Evolutionary conservation across 2,797 vertebrate genomes (phyloP).

Genomic region (Selene dorsalis): DNA sequence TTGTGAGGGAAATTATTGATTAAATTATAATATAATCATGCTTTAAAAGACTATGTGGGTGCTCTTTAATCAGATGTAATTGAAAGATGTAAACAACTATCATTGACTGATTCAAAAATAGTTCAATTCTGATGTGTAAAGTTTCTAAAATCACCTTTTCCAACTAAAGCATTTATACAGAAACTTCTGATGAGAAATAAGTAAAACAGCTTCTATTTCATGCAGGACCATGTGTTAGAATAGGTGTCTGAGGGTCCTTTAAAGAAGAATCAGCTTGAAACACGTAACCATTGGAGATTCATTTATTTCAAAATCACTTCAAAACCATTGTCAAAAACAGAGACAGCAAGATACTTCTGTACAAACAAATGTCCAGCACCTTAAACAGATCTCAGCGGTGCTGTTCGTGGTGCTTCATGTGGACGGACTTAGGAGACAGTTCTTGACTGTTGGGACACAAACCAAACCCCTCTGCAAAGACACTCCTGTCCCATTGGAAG

Average conservation of each 20-base stretch:
- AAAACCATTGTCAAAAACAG: slow-evolving; percentile 61
- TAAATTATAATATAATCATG: neutral
- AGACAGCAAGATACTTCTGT: slow-evolving; percentile 69
- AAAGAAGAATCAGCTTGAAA: slow-evolving; percentile 22
- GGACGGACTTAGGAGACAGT: slow-evolving; percentile 58
- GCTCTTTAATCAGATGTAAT: slow-evolving; percentile 5
- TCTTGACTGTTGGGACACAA: slow-evolving; percentile 45
- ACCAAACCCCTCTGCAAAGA: slow-evolving; percentile 40
- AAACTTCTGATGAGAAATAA: neutral
- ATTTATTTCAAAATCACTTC: slow-evolving; percentile 79
- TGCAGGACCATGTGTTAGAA: neutral
- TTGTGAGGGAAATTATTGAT: neutral
- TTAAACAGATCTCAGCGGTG: slow-evolving; percentile 54
- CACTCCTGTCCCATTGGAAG: slow-evolving; percentile 46
- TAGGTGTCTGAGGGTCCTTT: neutral
- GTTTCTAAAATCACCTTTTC: neutral
- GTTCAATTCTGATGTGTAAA: neutral
- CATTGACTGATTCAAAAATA: neutral
- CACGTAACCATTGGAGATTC: slow-evolving; percentile 51
- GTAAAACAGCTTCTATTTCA: neutral
- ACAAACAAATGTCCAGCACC: slow-evolving; percentile 70
- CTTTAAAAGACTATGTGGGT: neutral
- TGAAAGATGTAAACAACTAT: neutral
- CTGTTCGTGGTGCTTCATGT: slow-evolving; percentile 57
- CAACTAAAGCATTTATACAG: neutral